Evolutionary conservation across 2,888 invertebrate genomes (phyloP).

Genomic region (Molorchus minor): DNA sequence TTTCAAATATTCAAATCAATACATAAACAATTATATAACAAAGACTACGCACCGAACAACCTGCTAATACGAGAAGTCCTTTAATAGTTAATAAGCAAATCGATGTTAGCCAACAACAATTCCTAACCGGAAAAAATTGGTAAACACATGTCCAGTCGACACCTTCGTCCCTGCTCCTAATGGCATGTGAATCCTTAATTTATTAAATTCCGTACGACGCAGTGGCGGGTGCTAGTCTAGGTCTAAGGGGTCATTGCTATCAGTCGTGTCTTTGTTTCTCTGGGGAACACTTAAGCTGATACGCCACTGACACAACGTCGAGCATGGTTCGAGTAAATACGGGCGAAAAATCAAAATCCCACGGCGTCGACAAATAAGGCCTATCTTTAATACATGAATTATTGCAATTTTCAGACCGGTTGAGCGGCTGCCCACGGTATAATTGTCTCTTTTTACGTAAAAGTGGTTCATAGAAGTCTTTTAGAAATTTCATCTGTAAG

Average conservation of each 20-base stretch:
- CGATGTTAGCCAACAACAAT: constrained; percentile 26
- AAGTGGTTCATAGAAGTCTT: constrained; percentile 48
- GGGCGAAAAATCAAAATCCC: constrained; percentile 49
- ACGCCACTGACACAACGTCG: constrained; percentile 37
- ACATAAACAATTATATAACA: constrained; percentile 10
- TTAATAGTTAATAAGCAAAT: constrained; percentile 20
- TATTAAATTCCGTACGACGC: no score
- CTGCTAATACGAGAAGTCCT: constrained; percentile 12
- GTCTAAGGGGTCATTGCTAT: no score
- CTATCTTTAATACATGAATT: constrained; percentile 57
- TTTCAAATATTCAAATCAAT: constrained; percentile 11
- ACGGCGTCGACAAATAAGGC: constrained; percentile 54
- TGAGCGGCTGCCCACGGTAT: constrained; percentile 54
- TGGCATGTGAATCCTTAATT: constrained; percentile 41
- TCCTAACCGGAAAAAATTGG: constrained; percentile 32
- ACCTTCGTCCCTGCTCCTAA: constrained; percentile 38
- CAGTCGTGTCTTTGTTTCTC: no score
- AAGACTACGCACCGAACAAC: constrained; percentile 19
- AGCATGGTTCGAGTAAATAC: constrained; percentile 41
- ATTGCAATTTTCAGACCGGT: constrained; percentile 60
- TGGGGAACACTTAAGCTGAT: no score
- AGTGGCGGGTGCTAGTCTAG: no score
- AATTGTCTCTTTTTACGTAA: constrained; percentile 49
- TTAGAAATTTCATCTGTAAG: constrained; percentile 38
- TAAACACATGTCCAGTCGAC: constrained; percentile 35